Percentiles rank a stretch among this genome's conserved stretches.
Conservation (phyloP, 2,113 vertebrate genomes). For the Nycticorax nycticorax region DNA sequence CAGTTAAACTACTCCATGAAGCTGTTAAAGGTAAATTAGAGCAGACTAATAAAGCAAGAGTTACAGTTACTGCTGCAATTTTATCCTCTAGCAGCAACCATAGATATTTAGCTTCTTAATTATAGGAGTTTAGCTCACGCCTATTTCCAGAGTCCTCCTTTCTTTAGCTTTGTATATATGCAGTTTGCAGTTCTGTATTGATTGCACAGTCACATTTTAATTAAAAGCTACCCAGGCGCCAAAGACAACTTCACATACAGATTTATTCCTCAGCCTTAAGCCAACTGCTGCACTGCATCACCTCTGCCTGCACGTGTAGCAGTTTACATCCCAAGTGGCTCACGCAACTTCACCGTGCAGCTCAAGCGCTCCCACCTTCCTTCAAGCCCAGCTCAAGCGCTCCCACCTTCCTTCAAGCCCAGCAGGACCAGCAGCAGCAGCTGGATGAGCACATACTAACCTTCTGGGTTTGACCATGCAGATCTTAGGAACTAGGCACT, state of each 20-base stretch:
- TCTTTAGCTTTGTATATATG: background rate
- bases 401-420: background rate
- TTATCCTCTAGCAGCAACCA: background rate
- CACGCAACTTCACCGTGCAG: background rate
- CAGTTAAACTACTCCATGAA: background rate
- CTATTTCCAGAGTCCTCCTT: background rate
- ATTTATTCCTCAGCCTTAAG: background rate
- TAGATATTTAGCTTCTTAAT: background rate
- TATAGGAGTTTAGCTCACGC: background rate
- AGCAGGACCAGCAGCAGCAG: background rate
- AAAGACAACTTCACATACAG: background rate
- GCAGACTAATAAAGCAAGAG: background rate
- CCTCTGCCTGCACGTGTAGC: background rate
- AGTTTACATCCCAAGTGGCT: background rate
- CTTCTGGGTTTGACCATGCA: background rate
- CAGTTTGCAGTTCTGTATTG: background rate
- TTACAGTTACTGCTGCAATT: background rate
- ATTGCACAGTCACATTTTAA: background rate
- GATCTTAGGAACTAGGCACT: background rate
- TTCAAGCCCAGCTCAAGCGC: background rate
- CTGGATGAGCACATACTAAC: background rate
- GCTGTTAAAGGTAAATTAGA: background rate
- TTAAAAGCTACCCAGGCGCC: background rate
- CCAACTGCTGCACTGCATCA: background rate
- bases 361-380: background rate